Conservation (phyloP, 1,140 invertebrate species). For the Heliconius nattereri region DNA sequence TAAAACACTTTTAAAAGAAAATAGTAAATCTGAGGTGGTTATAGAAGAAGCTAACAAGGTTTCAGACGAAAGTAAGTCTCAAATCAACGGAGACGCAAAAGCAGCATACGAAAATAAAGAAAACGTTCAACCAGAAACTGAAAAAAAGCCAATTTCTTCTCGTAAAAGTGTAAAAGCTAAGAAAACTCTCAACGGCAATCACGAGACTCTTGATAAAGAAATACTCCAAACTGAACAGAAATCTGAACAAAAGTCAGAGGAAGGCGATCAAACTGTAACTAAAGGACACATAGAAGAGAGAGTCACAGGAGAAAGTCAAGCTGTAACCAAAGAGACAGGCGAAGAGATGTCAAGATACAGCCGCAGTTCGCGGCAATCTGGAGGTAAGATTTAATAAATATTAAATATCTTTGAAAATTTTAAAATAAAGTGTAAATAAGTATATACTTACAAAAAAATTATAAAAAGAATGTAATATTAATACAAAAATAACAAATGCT, state of each 20-base stretch:
- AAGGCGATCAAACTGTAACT: conserved; percentile 34
- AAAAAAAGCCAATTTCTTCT: conserved; percentile 17
- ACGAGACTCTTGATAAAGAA: conserved; percentile 8
- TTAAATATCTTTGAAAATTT: neutral
- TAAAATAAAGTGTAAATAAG: neutral
- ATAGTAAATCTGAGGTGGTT: conserved; percentile 30
- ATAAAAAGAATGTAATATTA: neutral
- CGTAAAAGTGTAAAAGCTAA: conserved; percentile 33
- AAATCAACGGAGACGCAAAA: neutral
- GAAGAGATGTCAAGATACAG: conserved; percentile 83
- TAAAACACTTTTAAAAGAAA: conserved; percentile 18
- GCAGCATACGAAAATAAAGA: conserved; percentile 22
- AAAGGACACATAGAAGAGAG: conserved; percentile 37
- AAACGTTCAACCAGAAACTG: conserved; percentile 4
- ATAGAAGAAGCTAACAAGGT: neutral
- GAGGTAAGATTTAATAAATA: conserved; percentile 73
- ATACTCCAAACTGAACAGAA: conserved; percentile 29
- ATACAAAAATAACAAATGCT: conserved; percentile 13
- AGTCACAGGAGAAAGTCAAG: conserved; percentile 53
- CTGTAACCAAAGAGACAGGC: conserved; percentile 72
- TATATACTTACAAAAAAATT: neutral
- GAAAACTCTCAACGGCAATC: conserved; percentile 5
- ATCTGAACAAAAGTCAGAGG: conserved; percentile 17
- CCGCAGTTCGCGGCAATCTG: conserved; percentile 82
- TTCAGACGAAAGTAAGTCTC: neutral